Evolutionary conservation across 2,888 invertebrate genomes (phyloP), one percentile per base, ranked within the genome.

Genomic region (Synanthedon myopaeformis): DNA sequence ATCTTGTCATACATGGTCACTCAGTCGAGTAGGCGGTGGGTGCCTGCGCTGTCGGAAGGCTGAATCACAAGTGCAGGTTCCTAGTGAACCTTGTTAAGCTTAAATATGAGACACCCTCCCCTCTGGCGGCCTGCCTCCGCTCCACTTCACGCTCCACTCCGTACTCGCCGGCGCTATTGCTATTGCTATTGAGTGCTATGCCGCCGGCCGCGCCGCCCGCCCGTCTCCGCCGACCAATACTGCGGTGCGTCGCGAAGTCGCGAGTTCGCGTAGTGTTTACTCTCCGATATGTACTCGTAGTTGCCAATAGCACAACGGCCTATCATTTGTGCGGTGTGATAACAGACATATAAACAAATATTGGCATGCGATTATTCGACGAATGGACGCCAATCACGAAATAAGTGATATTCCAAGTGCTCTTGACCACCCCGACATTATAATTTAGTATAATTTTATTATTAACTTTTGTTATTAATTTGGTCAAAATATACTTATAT

Each of bases 61-160:
- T 64, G 58, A 55, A 57, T 70, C 70, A 72, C 72, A 74, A 76
- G 71, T 76, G 62, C 69, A 68, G 67, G 64, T 62, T 63, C 52
- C 45, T 42, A 45, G 49, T 53, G 57, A 51, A 54, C 62, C 50
- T 56, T 57, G 51, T 57, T 57, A 57, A 56, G 50, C 60, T 64
- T 67, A 63, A 66, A 69, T 58, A 49, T 51, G 55, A 42, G 14
- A 45, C 54, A 35, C 23, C 51, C 41, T 58, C 53, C 56, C 51
- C 41, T 41, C 4, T 49, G 53, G 54, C 50, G 54, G 49, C 56
- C 55, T 52, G 53, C 35, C 42, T 53, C 19, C 53, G 51, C 42
- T 28, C 28, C 23, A 23, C 42, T 28, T 14, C 23, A 23, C 51
- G 14, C 14, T 49, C 28, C n/a, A n/a, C 54, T 49, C 51, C 42